Conservation (phyloP, 1,140 invertebrate genomes). For the Charaxes varanes region DNA sequence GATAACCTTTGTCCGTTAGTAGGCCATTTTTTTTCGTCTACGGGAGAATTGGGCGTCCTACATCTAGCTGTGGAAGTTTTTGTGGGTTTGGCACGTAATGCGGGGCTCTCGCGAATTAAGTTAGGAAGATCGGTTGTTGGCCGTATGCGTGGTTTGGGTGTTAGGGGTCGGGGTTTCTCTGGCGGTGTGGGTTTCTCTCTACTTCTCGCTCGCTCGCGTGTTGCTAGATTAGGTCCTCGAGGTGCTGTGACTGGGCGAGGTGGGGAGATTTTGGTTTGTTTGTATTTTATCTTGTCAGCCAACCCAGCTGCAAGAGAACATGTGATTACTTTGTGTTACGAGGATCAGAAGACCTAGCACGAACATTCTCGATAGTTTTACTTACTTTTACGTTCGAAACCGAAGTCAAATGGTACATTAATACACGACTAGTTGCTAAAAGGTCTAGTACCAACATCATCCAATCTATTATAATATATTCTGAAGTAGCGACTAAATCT, state of each 20-base stretch:
- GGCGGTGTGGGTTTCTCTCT: constrained; percentile 68
- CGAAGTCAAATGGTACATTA: no score
- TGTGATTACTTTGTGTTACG: no score
- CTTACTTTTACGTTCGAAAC: no score
- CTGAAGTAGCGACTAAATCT: no score
- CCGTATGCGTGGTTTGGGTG: constrained; percentile 75
- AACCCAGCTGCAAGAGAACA: no score
- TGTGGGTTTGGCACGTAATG: constrained; percentile 71
- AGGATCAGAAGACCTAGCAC: no score
- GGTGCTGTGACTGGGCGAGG: constrained; percentile 74
- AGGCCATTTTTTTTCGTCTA: constrained; percentile 82
- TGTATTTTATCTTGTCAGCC: no score
- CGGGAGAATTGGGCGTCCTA: constrained; percentile 78
- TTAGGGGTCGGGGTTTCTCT: constrained; percentile 60
- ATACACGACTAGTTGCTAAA: no score
- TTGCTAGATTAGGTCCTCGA: constrained; percentile 65
- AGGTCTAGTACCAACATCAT: no score
- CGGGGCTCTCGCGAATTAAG: constrained; percentile 70
- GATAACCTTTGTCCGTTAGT: constrained; percentile 52
- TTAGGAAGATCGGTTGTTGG: constrained; percentile 69
- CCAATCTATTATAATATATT: no score
- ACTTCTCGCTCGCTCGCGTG: constrained; percentile 72
- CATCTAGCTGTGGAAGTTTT: constrained; percentile 75
- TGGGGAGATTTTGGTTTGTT: no score
- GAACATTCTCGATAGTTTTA: no score